Evolutionary conservation across 2,797 vertebrate genomes (phyloP).

Genomic region (Macropodus opercularis): DNA sequence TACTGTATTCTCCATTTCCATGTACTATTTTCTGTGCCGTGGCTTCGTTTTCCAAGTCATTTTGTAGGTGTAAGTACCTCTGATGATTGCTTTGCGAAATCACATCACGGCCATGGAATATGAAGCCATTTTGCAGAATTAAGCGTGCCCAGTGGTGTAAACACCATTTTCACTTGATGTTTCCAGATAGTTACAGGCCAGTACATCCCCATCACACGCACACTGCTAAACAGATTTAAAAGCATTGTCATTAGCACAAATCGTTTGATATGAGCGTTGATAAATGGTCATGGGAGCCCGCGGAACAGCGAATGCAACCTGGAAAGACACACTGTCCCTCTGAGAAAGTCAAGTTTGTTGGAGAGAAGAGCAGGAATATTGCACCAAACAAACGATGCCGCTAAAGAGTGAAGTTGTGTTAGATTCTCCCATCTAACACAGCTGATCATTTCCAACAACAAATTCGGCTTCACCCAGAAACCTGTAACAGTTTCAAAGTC

Average conservation of each 20-base stretch:
- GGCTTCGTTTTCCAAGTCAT: slow-evolving; percentile 27
- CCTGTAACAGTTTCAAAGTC: slow-evolving; percentile 10
- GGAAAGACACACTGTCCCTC: slow-evolving; percentile 18
- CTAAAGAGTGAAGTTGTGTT: too few relatives aligned
- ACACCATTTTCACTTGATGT: slow-evolving; percentile 48
- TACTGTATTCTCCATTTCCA: slow-evolving; percentile 6
- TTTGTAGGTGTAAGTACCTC: slow-evolving; percentile 55
- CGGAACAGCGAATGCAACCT: slow-evolving; percentile 30
- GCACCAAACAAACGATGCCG: neutral
- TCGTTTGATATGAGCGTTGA: slow-evolving; percentile 44
- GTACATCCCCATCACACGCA: slow-evolving; percentile 41
- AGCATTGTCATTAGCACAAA: slow-evolving; percentile 46
- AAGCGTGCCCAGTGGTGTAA: slow-evolving; percentile 46
- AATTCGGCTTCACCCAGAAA: neutral
- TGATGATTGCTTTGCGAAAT: slow-evolving; percentile 49
- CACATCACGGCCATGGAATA: slow-evolving; percentile 51
- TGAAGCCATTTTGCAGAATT: slow-evolving; percentile 56
- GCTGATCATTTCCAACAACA: neutral
- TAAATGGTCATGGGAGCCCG: slow-evolving; percentile 42
- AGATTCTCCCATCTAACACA: neutral
- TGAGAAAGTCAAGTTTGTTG: slow-evolving; percentile 26
- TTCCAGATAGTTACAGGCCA: slow-evolving; percentile 43
- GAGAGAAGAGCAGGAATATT: too few relatives aligned
- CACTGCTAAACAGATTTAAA: slow-evolving; percentile 40
- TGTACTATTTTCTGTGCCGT: slow-evolving; percentile 4